Conservation (phyloP, 92 coral and sea anemone species). For the Epizoanthus ramosus region DNA sequence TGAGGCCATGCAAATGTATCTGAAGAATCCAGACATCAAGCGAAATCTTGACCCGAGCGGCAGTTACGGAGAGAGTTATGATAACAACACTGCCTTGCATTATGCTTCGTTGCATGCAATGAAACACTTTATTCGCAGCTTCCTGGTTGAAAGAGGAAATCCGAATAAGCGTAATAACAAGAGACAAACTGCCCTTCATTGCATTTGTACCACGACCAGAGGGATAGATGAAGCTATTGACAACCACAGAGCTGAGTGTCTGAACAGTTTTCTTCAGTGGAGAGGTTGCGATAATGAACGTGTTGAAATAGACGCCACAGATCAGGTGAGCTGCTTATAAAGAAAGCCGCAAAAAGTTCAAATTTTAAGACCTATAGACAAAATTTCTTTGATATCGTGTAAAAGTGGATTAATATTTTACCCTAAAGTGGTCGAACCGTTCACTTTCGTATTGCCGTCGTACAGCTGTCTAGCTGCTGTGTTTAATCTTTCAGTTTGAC, state of each 20-base stretch:
- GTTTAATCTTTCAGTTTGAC: background rate
- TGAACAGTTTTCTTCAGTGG: conserved; percentile 70
- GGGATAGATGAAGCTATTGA: conserved; percentile 69
- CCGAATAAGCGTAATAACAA: conserved; percentile 66
- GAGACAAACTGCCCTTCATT: conserved; percentile 84
- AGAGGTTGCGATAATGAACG: conserved; percentile 44
- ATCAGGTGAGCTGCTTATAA: conserved; percentile 63
- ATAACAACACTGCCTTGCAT: conserved; percentile 84
- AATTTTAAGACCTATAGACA: background rate
- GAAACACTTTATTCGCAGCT: conserved; percentile 88
- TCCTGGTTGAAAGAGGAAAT: conserved; percentile 86
- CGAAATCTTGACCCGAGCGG: conserved; percentile 85
- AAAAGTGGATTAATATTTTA: background rate
- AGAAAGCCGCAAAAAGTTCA: background rate
- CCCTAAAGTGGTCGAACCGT: too few species aligned
- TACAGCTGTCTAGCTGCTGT: too few species aligned
- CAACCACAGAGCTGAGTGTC: conserved; percentile 78
- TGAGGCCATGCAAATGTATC: conserved; percentile 93
- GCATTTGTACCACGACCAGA: conserved; percentile 65
- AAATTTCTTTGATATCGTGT: background rate
- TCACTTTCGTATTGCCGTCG: too few species aligned
- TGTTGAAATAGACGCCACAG: conserved; percentile 65
- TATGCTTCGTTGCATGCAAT: conserved; percentile 83
- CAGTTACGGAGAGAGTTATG: conserved; percentile 87
- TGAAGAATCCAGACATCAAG: conserved; percentile 87